Evolutionary conservation across 2,797 vertebrate species (phyloP), one percentile per base, ranked within the genome.

Genomic region (Balearica regulorum): DNA sequence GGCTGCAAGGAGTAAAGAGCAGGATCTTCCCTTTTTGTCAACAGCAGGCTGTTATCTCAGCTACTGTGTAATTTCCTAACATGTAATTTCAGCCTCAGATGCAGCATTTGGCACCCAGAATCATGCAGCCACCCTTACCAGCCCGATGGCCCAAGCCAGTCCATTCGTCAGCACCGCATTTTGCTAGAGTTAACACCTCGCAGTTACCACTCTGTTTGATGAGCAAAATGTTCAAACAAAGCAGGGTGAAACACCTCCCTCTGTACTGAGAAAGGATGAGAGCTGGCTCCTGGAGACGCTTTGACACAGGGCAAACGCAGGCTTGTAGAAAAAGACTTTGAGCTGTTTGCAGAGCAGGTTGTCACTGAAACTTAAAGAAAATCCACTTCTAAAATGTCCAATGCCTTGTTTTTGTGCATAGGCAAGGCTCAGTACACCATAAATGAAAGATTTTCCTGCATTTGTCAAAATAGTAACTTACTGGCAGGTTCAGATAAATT

Each of bases 51-150:
- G 72, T 90, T 86, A 85, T 85, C 87, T 94, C 61, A 24, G 83
- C 87, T 90, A 57, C 76, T 4, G 1, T 94, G 49, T 96, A 88
- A 96, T 95, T 95, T 81, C 88, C 65, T 83, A 95, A 71, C 76
- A 1, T 92, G 89, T 91, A 94, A 95, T 95, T 97, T 94, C 72
- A 95, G 85, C 69, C 65, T 91, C 79, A 35, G 65, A 86, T 68
- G 79, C 65, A 88, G 94, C 81, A 91, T 81, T 82, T 65, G 24
- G 79, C 17, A 25, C 37, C 49, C 20, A 16, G 65, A 77, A 60
- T 71, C 55, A 62, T 0, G 8, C 64, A 55, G 84, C 53, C 18
- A 1, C 58, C 44, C 77, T 69, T 44, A 28, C n/a, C 6, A 33
- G 66, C 54, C 70, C 17, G 51, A 11, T 28, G 20, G 78, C 33